Conservation (phyloP, 2,797 vertebrate species). For the Parotocinclus haroldoi region DNA sequence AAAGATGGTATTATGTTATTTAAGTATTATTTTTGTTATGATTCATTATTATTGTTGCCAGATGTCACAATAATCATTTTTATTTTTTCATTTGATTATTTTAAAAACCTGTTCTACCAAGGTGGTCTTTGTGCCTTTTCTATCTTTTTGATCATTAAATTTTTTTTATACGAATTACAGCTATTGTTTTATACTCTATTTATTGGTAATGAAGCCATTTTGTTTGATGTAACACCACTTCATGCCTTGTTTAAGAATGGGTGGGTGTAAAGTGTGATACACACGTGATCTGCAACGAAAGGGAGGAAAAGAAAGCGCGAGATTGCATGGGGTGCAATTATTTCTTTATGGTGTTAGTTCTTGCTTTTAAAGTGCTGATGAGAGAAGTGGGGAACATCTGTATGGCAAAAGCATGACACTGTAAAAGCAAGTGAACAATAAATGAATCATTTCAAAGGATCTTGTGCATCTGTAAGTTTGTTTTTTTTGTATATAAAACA, state of each 20-base stretch:
- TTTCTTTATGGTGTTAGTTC: slow-evolving; percentile 36
- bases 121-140: slow-evolving; percentile 86
- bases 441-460: slow-evolving; percentile 67
- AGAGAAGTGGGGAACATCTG: slow-evolving; percentile 35
- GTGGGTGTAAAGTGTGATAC: slow-evolving; percentile 42
- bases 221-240: slow-evolving; percentile 77
- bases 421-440: slow-evolving; percentile 71
- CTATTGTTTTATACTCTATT: slow-evolving; percentile 81
- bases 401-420: slow-evolving; percentile 64
- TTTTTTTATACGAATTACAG: slow-evolving; percentile 63
- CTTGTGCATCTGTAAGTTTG: slow-evolving; percentile 33
- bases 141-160: slow-evolving; percentile 60
- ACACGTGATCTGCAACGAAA: slow-evolving; percentile 35
- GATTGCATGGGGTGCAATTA: slow-evolving; percentile 27
- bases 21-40: slow-evolving; percentile 90
- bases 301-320: slow-evolving; percentile 9
- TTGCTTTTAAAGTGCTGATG: slow-evolving; percentile 27
- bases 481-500: slow-evolving; percentile 2
- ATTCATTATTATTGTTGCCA: slow-evolving; percentile 79
- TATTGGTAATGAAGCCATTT: slow-evolving; percentile 99
- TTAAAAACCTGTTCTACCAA: slow-evolving; percentile 85
- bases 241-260: slow-evolving; percentile 53
- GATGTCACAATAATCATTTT: slow-evolving; percentile 84
- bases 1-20: slow-evolving; percentile 82
- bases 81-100: slow-evolving; percentile 66